A percentile compares a stretch with the other conserved stretches of the same genome.
Evolutionary conservation across 2,888 invertebrate genomes (phyloP).

Genomic region (Mycalesis mineus): DNA sequence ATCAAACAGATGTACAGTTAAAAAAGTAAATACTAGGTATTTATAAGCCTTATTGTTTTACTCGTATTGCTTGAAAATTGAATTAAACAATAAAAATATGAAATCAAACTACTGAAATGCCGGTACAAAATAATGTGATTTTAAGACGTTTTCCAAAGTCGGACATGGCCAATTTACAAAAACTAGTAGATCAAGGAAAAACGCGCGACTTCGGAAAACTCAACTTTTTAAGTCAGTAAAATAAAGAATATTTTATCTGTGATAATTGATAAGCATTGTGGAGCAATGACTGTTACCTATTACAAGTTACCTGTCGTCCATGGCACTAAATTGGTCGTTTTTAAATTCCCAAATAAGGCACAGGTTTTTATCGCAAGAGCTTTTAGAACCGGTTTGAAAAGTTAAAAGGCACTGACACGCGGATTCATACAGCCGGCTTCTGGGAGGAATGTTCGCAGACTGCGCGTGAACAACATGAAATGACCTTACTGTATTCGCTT

Average conservation of each 20-base stretch:
- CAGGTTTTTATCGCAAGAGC: slow-evolving; percentile 30
- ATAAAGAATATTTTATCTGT: not conserved
- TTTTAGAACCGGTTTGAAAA: slow-evolving; percentile 48
- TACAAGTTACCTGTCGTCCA: slow-evolving; percentile 29
- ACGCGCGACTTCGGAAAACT: not conserved
- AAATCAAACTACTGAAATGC: too few species aligned
- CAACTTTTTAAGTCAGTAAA: not conserved
- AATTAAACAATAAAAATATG: too few species aligned
- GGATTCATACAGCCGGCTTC: slow-evolving; percentile 52
- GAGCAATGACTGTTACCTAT: slow-evolving; percentile 20
- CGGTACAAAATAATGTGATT: too few species aligned
- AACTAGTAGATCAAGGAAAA: not conserved
- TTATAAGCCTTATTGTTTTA: too few species aligned
- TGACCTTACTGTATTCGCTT: slow-evolving; percentile 27
- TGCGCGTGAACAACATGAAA: slow-evolving; percentile 40
- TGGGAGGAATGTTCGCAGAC: slow-evolving; percentile 57
- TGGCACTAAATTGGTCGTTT: slow-evolving; percentile 13
- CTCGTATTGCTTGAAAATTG: too few species aligned
- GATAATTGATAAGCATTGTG: not conserved
- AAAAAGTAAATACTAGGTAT: too few species aligned
- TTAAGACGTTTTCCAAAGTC: not conserved
- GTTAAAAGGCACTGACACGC: slow-evolving; percentile 36
- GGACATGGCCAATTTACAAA: not conserved
- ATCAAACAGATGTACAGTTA: too few species aligned
- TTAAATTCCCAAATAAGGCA: slow-evolving; percentile 16